Conservation (phyloP, 2,888 invertebrate species). For the Hypsopygia costalis region DNA sequence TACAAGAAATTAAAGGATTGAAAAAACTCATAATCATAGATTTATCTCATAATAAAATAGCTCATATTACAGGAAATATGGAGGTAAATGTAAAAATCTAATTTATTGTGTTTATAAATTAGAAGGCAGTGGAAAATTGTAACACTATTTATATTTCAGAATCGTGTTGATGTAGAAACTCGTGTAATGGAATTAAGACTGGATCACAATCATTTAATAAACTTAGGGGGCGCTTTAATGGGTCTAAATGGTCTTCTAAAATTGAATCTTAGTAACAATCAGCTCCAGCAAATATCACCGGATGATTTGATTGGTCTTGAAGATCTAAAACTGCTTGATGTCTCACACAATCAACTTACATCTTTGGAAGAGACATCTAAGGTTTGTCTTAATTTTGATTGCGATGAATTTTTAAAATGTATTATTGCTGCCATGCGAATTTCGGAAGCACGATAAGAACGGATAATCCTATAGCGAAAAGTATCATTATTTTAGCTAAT, state of each 20-base stretch:
- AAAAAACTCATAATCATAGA: slow-evolving; percentile 86
- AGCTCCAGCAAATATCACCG: slow-evolving; percentile 85
- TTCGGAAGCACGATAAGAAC: neutral
- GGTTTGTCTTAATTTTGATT: slow-evolving; percentile 65
- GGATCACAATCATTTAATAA: slow-evolving; percentile 86
- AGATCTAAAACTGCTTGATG: slow-evolving; percentile 85
- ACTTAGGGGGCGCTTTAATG: slow-evolving; percentile 87
- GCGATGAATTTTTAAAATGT: no score
- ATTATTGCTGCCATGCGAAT: slow-evolving; percentile 20
- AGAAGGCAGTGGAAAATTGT: neutral
- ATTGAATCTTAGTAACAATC: slow-evolving; percentile 88
- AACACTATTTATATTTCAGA: slow-evolving; percentile 63
- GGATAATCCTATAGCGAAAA: no score
- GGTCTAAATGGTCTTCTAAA: slow-evolving; percentile 87
- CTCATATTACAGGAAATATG: slow-evolving; percentile 82
- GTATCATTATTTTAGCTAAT: no score
- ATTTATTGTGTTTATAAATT: neutral
- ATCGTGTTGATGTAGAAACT: slow-evolving; percentile 88
- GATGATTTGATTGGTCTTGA: slow-evolving; percentile 90
- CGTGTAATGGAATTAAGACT: slow-evolving; percentile 86
- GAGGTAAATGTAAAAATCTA: slow-evolving; percentile 81
- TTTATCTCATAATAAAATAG: slow-evolving; percentile 88
- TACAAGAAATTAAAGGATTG: slow-evolving; percentile 89
- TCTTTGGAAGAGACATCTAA: slow-evolving; percentile 91
- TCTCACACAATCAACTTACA: slow-evolving; percentile 88